phyloP scores from a whole-genome alignment of 2,797 vertebrate genomes.

The Melanotaenia boesemani region DNA sequence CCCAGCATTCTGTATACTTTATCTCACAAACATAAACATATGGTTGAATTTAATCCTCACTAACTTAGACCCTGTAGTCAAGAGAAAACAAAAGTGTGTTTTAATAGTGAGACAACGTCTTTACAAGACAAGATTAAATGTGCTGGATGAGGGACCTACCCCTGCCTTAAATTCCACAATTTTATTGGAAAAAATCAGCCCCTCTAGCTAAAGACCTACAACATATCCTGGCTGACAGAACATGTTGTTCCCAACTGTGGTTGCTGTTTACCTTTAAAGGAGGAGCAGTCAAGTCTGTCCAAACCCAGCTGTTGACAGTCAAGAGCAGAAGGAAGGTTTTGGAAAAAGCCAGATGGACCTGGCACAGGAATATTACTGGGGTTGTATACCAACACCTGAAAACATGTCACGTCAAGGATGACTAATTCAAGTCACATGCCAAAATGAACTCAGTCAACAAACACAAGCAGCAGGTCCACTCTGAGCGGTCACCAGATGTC shows the following conservation, averaged over 20 bases:
- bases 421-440: slow-evolving; percentile 24
- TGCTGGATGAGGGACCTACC: neutral
- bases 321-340: slow-evolving; percentile 66
- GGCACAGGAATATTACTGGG: slow-evolving; percentile 78
- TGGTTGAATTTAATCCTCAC: slow-evolving; percentile 36
- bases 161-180: neutral
- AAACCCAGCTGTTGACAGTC: slow-evolving; percentile 72
- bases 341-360: slow-evolving; percentile 69
- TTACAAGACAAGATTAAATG: slow-evolving; percentile 28
- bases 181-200: slow-evolving; percentile 25
- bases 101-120: neutral
- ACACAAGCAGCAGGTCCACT: neutral
- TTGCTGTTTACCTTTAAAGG: slow-evolving; percentile 62
- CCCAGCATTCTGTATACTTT: neutral
- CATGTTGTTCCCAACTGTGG: slow-evolving; percentile 12
- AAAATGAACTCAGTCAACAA: neutral
- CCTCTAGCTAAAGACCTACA: neutral
- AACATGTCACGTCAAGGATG: slow-evolving; percentile 68
- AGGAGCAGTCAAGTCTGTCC: slow-evolving; percentile 43
- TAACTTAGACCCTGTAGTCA: neutral
- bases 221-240: neutral
- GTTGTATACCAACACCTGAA: slow-evolving; percentile 77
- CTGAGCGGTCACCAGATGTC: neutral
- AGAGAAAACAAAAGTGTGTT: slow-evolving; percentile 11
- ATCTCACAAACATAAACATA: slow-evolving; percentile 29